Percentiles rank a stretch among this genome's conserved stretches.
Evolutionary conservation across 2,888 invertebrate species (phyloP).

Genomic region (Tupiocoris notatus): DNA sequence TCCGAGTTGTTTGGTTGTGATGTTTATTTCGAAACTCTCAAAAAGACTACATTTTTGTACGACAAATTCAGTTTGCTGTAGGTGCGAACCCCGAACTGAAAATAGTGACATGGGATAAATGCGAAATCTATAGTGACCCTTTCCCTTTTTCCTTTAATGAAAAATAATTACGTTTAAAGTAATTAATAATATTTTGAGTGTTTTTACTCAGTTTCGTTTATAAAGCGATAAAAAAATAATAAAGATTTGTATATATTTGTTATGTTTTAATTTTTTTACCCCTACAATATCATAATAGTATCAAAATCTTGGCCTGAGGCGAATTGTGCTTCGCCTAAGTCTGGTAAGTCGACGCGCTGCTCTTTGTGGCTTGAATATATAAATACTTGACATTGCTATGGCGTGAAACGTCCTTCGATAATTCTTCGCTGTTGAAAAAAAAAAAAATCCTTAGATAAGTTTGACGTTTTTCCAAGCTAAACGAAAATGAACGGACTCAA

Average conservation of each 20-base stretch:
- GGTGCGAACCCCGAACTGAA: neutral
- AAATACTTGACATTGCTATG: too few relatives aligned
- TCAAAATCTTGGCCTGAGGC: too few relatives aligned
- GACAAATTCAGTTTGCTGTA: neutral
- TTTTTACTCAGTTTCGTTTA: slow-evolving; percentile 25
- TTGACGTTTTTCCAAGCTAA: too few relatives aligned
- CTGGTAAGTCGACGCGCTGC: too few relatives aligned
- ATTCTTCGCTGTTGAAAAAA: too few relatives aligned
- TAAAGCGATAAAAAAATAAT: slow-evolving; percentile 19
- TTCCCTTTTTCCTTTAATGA: neutral
- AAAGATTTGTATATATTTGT: slow-evolving; percentile 21
- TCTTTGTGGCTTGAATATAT: too few relatives aligned
- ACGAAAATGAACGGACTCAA: too few relatives aligned
- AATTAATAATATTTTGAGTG: slow-evolving; percentile 22
- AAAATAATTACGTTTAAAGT: slow-evolving; percentile 5
- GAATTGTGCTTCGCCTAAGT: too few relatives aligned
- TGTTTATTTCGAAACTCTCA: neutral
- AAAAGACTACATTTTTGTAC: neutral
- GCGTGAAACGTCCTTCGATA: too few relatives aligned
- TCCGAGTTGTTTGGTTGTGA: slow-evolving; percentile 18
- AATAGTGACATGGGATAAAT: neutral
- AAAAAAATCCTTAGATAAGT: too few relatives aligned
- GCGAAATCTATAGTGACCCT: neutral
- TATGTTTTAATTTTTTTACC: too few relatives aligned
- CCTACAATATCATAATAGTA: too few relatives aligned